Base-by-base conservation (phyloP, 2,113 vertebrate species). In the Pseudorectes ferrugineus region DNA sequence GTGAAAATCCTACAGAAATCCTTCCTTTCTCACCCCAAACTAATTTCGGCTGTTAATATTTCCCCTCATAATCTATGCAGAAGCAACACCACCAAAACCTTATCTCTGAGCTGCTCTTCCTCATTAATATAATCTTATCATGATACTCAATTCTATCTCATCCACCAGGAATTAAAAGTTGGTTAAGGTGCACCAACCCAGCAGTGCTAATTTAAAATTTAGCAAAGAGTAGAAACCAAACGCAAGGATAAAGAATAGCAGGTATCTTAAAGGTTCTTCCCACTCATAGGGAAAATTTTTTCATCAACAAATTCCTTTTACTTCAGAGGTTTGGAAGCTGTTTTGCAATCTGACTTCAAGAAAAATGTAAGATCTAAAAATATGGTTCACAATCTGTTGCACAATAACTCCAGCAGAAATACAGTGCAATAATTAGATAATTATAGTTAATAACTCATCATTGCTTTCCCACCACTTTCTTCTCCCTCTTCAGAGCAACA, bases 361-460 rank as follows among this genome's bases (percentile, higher is more conserved):
- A 95, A 93, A 81, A 84, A 85, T 48, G 49, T 73, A 83, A 74
- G 72, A 68, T 81, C 92, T 94, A 94, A 95, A 95, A 94, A 95
- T 93, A 93, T 25, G 31, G 48, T 40, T 93, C 88, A 58, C 94
- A 97, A 95, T 91, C 93, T 95, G 89, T 93, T 96, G 66, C 88
- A 92, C 90, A 95, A 90, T 82, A 88, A 89, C 90, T 95, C 81
- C 74, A 89, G 85, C 46, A 89, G 75, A 74, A 91, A 93, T 62
- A 84, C 81, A 84, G 80, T 28, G 48, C 80, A 96, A 75, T 70
- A 94, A 86, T 92, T 91, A 90, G 36, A 55, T 93, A 94, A 95
- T 95, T 94, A 91, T 3, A 86, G 83, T 90, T 92, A 95, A 97
- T 95, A 95, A 93, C 61, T 87, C 96, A 83, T 96, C 94, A 79